Evolutionary conservation across 2,888 invertebrate species (phyloP).

Genomic region (Drosophila differens): DNA sequence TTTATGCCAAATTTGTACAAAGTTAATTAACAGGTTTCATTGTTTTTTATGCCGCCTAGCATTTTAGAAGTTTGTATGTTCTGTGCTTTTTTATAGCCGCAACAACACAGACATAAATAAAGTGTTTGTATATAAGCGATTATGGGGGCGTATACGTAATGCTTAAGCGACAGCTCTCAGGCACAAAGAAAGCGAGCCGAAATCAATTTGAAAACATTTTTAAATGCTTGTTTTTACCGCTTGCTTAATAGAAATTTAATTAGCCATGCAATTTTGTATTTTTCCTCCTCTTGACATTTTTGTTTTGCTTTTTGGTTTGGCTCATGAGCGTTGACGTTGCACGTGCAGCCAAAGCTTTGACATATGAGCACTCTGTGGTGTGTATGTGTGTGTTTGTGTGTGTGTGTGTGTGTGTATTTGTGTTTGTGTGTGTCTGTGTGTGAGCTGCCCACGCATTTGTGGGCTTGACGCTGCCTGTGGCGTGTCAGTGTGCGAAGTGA

Average conservation of each 20-base stretch:
- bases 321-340: slow-evolving; percentile 43
- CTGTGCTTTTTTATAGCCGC: slow-evolving; percentile 39
- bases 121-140: slow-evolving; percentile 13
- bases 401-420: background rate
- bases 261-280: slow-evolving; percentile 54
- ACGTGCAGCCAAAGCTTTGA: slow-evolving; percentile 64
- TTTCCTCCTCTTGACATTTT: slow-evolving; percentile 20
- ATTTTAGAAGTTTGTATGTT: slow-evolving; percentile 38
- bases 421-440: background rate
- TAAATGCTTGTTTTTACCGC: slow-evolving; percentile 34
- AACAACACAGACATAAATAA: slow-evolving; percentile 25
- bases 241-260: slow-evolving; percentile 56
- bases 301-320: slow-evolving; percentile 28
- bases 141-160: slow-evolving; percentile 75
- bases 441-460: slow-evolving; percentile 52
- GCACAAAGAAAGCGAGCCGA: slow-evolving; percentile 62
- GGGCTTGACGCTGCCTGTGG: slow-evolving; percentile 32
- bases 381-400: background rate
- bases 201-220: slow-evolving; percentile 51
- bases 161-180: slow-evolving; percentile 32
- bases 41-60: slow-evolving; percentile 45
- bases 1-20: slow-evolving; percentile 73
- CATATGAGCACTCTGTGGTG: slow-evolving; percentile 10
- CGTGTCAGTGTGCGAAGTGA: slow-evolving; percentile 49
- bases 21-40: slow-evolving; percentile 77